Percentiles rank a stretch among this genome's conserved stretches.
Conservation (phyloP, 1,140 invertebrate species). For the Lepidostoma basale region DNA sequence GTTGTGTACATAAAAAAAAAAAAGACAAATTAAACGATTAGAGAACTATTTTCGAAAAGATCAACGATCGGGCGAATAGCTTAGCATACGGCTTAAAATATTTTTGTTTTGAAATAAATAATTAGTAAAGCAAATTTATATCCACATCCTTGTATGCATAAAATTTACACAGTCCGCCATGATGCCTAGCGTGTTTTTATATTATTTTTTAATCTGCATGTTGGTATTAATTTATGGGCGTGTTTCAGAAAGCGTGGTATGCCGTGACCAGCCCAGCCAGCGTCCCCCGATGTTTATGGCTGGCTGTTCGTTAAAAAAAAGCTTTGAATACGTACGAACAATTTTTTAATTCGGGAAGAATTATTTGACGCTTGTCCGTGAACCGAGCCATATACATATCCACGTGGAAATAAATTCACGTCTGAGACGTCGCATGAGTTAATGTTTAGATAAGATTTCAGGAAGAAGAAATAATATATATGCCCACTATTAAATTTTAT, state of each 20-base stretch:
- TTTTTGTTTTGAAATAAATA: conserved; percentile 10
- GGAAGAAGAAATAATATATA: no score
- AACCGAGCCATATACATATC: conserved; percentile 17
- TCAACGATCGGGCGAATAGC: no score
- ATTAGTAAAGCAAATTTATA: conserved; percentile 4
- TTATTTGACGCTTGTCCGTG: conserved; percentile 27
- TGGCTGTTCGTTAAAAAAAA: conserved; percentile 5
- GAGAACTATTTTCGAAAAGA: no score
- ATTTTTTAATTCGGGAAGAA: conserved; percentile 5
- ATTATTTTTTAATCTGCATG: conserved; percentile 21
- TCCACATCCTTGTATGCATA: conserved; percentile 14
- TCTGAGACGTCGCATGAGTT: no score
- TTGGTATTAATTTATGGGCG: conserved; percentile 22
- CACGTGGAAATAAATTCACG: neutral
- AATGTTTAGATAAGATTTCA: no score
- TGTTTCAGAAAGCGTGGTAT: conserved; percentile 21
- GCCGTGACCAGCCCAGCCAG: conserved; percentile 15
- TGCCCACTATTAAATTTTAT: no score
- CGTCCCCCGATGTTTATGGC: conserved; percentile 4
- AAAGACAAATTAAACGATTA: no score
- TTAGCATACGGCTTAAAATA: no score
- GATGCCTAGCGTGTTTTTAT: conserved; percentile 4
- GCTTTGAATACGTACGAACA: neutral
- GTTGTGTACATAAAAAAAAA: no score
- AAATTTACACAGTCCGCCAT: conserved; percentile 8